Base-by-base conservation (phyloP, 2,113 vertebrate genomes). In the Myrmecophaga tridactyla region DNA sequence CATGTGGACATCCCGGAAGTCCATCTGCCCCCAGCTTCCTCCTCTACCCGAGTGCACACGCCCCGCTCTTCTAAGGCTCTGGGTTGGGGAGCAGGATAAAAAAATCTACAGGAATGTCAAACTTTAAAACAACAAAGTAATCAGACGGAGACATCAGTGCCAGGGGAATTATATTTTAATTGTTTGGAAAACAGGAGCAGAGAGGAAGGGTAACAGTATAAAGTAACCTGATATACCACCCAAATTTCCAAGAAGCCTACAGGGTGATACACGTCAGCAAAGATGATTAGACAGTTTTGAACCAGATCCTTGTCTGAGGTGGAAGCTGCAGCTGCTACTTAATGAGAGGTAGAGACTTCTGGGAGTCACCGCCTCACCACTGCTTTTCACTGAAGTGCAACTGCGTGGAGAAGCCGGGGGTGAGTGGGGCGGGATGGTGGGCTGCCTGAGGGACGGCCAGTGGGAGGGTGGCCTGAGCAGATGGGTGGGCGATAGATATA, bases 121-220 rank as follows among this genome's bases (percentile, higher is more conserved):
- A 53, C 18, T 67, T 62, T 76, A 29, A 56, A 76, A 90, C n/a
- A 63, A 89, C 43, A 72, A 23, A 86, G 53, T 43, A 25, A 70
- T 53, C 23, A 53, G 62, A 73, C 80, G 0, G 34, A 95, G 70
- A 82, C 90, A 48, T 48, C 41, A 4, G 11, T 86, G 87, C 90
- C 95, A 94, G 90, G 90, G 41, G 65, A 89, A 85, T 91, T 83
- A 46, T 53, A 34, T 85, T 96, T 96, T 97, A 97, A 97, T 97
- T 72, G 88, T 67, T 85, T 83, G 85, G 46, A 72, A 86, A 93
- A 80, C 86, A 75, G 65, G 84, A 85, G 48, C 36, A 69, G 20
- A 62, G 31, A 8, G 34, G 65, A 41, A 92, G 43, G 39, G 48
- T 41, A 48, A 43, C 12, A 62, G 31, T 84, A 72, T 81, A 93